Percentiles rank a stretch among this genome's conserved stretches.
Conservation (phyloP, 2,888 invertebrate species). For the Sesia bembeciformis region DNA sequence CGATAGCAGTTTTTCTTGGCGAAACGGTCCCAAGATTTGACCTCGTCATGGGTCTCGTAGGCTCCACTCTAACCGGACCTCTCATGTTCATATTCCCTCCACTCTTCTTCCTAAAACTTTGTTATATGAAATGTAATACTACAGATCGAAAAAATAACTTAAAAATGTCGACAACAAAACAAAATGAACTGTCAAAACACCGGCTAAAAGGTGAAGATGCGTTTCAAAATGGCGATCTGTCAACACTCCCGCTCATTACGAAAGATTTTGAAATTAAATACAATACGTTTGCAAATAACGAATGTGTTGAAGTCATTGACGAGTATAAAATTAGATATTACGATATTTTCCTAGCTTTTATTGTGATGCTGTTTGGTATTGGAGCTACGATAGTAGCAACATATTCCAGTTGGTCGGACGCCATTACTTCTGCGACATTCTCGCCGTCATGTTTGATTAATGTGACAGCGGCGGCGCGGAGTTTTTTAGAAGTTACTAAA, state of each 20-base stretch:
- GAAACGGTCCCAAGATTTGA: slow-evolving; percentile 91
- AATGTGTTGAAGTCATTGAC: slow-evolving; percentile 18
- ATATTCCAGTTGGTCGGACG: slow-evolving; percentile 80
- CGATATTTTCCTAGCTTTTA: slow-evolving; percentile 69
- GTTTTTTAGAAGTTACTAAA: slow-evolving; percentile 23
- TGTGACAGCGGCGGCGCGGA: slow-evolving; percentile 61
- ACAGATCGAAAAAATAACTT: not conserved
- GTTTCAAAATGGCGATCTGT: slow-evolving; percentile 11
- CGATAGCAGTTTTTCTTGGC: slow-evolving; percentile 82
- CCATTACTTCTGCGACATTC: slow-evolving; percentile 77
- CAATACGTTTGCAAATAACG: slow-evolving; percentile 36
- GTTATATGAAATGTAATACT: slow-evolving; percentile 57
- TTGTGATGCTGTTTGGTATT: slow-evolving; percentile 77
- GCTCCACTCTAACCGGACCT: slow-evolving; percentile 88
- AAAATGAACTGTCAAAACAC: slow-evolving; percentile 10
- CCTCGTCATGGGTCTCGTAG: slow-evolving; percentile 88
- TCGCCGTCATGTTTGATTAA: slow-evolving; percentile 84
- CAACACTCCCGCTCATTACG: slow-evolving; percentile 35
- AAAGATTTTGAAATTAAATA: slow-evolving; percentile 30
- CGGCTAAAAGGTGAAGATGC: not conserved
- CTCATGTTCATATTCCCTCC: slow-evolving; percentile 90
- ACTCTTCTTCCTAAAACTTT: slow-evolving; percentile 82
- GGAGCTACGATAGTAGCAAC: slow-evolving; percentile 79
- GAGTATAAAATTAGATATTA: slow-evolving; percentile 47
- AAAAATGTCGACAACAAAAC: slow-evolving; percentile 3